Conservation (phyloP, 2,888 invertebrate species). For the Incurvaria masculella region DNA sequence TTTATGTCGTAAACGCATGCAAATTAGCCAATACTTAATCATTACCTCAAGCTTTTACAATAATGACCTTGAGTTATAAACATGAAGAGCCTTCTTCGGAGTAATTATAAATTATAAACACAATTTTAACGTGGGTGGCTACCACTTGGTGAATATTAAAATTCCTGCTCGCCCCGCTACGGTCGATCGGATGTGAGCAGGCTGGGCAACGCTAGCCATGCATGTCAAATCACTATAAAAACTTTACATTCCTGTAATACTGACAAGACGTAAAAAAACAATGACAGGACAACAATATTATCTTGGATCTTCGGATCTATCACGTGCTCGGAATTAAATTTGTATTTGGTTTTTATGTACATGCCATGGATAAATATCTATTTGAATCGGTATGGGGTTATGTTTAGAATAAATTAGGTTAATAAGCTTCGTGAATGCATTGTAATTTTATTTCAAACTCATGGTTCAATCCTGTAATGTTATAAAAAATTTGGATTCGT, state of each 20-base stretch:
- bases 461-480: no score
- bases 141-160: neutral
- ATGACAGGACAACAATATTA: neutral
- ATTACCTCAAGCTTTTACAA: no score
- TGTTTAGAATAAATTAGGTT: no score
- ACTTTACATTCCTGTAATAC: slow-evolving; percentile 16
- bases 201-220: slow-evolving; percentile 3
- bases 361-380: no score
- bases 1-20: no score
- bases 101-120: neutral
- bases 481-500: no score
- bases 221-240: slow-evolving; percentile 12
- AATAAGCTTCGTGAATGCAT: no score
- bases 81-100: no score
- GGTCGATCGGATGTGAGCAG: neutral
- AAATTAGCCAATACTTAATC: no score
- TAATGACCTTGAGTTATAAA: neutral
- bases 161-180: neutral
- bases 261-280: neutral
- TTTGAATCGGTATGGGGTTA: no score
- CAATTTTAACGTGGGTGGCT: neutral
- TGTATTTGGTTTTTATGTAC: no score
- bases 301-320: neutral
- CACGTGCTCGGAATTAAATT: neutral
- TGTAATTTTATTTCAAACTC: no score